phyloP scores from a whole-genome alignment of 1,140 invertebrate genomes.

The Tribolium castaneum region DNA sequence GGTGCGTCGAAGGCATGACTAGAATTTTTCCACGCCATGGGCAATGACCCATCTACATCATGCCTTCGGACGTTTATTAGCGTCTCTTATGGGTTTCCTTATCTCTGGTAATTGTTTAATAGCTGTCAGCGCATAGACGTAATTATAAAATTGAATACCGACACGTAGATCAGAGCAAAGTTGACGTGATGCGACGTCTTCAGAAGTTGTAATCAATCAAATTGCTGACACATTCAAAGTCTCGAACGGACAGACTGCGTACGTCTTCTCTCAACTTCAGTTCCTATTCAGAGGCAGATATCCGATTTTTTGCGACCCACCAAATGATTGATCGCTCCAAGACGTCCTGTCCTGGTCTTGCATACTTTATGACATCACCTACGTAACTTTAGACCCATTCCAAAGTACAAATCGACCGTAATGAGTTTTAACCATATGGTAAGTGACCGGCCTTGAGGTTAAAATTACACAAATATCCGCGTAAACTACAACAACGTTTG shows the following conservation, averaged over 20 bases:
- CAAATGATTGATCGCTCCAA: constrained; percentile 6
- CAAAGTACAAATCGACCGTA: constrained; percentile 24
- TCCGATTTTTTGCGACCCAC: constrained; percentile 17
- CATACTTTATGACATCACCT: constrained; percentile 1
- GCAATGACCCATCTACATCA: constrained; percentile 5
- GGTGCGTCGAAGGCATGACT: constrained; percentile 4
- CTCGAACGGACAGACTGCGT: constrained; percentile 28
- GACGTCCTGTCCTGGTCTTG: constrained; percentile 1
- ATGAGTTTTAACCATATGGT: neutral
- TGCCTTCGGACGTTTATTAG: neutral
- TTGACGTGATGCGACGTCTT: constrained; percentile 24
- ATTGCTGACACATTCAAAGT: constrained; percentile 23
- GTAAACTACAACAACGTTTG: no score
- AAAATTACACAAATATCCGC: neutral
- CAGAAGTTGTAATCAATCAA: constrained; percentile 10
- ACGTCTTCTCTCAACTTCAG: constrained; percentile 20
- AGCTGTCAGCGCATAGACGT: neutral
- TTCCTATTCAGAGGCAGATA: constrained; percentile 24
- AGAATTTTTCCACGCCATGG: neutral
- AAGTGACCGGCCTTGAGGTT: constrained; percentile 21
- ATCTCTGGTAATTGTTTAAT: neutral
- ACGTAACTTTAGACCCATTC: constrained; percentile 1
- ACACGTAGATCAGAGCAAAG: neutral
- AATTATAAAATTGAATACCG: constrained; percentile 32
- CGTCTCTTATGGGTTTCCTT: no score